phyloP scores from a whole-genome alignment of 2,113 vertebrate genomes.

The Hippocampus abdominalis region DNA sequence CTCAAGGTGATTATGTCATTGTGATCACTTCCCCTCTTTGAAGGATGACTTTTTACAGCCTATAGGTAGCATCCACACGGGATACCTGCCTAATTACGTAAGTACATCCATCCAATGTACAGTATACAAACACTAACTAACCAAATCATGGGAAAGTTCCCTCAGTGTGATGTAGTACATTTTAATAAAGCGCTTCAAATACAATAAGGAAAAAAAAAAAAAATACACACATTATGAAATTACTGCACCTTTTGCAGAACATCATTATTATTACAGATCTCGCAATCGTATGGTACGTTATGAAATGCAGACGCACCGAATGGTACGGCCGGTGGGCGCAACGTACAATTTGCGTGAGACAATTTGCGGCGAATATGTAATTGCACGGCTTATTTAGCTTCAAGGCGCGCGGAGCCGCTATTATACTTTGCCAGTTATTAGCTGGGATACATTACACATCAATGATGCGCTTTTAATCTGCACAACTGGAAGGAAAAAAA shows the following conservation, averaged over 20 bases:
- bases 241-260: not conserved
- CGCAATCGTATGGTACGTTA: no score
- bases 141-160: no score
- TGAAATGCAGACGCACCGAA: not conserved
- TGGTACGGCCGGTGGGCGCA: not conserved
- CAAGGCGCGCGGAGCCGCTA: constrained; percentile 8
- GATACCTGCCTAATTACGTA: no score
- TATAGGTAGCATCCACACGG: no score
- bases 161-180: no score
- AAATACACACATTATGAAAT: not conserved
- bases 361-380: not conserved
- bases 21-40: no score
- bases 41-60: no score
- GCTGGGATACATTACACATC: constrained; percentile 26
- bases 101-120: no score
- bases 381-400: not conserved
- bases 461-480: constrained; percentile 31
- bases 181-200: no score
- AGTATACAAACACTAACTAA: no score
- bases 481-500: constrained; percentile 24
- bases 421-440: constrained; percentile 18
- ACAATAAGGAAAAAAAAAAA: not conserved
- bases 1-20: no score
- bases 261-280: not conserved
- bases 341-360: not conserved